These are phyloP conservation scores for Shinisaurus crocodilurus DNA, from an alignment of 2,113 vertebrate species.

Conservation along the genomic window DNA sequence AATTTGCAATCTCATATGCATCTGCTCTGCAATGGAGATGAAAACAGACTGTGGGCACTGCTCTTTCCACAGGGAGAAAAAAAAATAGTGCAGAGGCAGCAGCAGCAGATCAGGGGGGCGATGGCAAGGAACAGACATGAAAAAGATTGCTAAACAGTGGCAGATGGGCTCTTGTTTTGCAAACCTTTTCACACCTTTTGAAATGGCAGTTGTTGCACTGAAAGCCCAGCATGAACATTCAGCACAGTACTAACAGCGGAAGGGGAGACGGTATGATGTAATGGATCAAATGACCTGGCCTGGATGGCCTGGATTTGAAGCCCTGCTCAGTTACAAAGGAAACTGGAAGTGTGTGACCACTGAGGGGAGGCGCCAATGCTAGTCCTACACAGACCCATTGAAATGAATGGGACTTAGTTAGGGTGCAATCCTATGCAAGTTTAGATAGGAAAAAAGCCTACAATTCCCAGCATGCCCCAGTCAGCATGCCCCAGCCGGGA, in stretches of 20 bases:
- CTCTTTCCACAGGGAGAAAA: not conserved
- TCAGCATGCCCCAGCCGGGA: no score
- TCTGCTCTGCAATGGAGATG: not conserved
- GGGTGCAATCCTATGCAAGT: no score
- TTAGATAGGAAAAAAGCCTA: no score
- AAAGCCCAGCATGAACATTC: not conserved
- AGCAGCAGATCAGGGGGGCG: not conserved
- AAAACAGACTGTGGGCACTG: not conserved
- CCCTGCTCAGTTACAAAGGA: no score
- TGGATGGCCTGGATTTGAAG: not conserved
- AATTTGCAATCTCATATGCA: not conserved
- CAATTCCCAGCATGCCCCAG: no score
- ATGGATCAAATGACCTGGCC: not conserved
- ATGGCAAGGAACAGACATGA: not conserved
- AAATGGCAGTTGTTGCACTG: not conserved
- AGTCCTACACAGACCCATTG: no score
- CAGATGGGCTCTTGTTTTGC: not conserved
- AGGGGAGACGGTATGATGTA: not conserved
- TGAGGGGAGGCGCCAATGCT: no score
- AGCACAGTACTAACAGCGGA: not conserved
- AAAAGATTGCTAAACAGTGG: not conserved
- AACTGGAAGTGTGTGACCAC: no score
- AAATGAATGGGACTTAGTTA: no score
- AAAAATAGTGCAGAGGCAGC: not conserved
- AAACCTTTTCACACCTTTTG: not conserved